Conservation (phyloP, 2,888 invertebrate genomes). For the Euplexia lucipara region DNA sequence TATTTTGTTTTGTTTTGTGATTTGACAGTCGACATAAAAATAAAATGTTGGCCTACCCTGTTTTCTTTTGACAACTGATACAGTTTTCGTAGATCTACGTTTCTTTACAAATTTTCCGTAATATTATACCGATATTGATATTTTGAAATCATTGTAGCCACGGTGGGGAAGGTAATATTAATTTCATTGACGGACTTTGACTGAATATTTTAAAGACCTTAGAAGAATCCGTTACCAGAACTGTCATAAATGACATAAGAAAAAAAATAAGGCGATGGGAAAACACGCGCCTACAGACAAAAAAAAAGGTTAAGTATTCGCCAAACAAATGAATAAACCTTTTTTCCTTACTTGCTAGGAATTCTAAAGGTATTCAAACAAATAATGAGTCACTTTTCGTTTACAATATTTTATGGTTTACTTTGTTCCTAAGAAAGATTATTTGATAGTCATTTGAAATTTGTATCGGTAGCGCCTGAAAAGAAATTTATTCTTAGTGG, state of each 20-base stretch:
- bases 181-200: too few species aligned
- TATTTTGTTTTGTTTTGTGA: background rate
- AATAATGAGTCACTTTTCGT: background rate
- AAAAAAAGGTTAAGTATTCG: constrained; percentile 4
- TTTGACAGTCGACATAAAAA: background rate
- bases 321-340: background rate
- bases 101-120: background rate
- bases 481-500: too few species aligned
- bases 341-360: background rate
- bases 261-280: background rate
- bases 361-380: background rate
- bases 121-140: background rate
- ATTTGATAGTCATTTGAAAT: too few species aligned
- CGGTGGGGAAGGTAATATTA: too few species aligned
- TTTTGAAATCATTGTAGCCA: background rate
- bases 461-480: too few species aligned
- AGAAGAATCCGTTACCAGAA: background rate
- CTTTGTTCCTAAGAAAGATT: too few species aligned
- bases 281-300: background rate
- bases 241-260: background rate
- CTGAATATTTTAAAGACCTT: background rate
- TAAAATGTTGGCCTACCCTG: background rate
- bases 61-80: constrained; percentile 22
- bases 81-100: background rate
- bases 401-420: background rate